Conservation (phyloP, 2,113 vertebrate genomes). For the Calyptommatus sinebrachiatus region DNA sequence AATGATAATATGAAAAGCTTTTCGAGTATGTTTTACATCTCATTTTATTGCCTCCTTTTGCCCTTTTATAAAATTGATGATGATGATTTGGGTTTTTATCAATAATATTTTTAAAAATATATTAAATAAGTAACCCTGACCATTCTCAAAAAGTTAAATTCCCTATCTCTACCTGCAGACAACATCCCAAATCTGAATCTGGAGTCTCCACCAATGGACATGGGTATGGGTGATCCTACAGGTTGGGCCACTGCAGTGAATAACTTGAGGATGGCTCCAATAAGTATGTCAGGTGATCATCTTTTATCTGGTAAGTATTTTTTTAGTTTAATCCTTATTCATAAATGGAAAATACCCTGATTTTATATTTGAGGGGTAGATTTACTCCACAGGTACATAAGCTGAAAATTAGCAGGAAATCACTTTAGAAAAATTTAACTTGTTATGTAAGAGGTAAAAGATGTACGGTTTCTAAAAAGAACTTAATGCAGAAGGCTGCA, state of each 20-base stretch:
- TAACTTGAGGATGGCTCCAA: constrained; percentile 92
- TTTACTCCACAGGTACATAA: too few species aligned
- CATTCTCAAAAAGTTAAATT: not conserved
- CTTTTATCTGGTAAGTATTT: constrained; percentile 84
- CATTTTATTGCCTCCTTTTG: not conserved
- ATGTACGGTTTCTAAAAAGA: too few species aligned
- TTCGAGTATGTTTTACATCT: not conserved
- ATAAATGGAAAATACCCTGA: too few species aligned
- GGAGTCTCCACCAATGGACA: constrained; percentile 84
- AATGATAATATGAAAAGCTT: too few species aligned
- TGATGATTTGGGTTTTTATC: not conserved
- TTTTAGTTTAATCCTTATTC: not conserved
- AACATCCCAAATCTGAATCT: constrained; percentile 82
- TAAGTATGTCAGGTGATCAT: constrained; percentile 87
- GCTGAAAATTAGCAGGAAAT: too few species aligned
- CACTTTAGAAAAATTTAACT: too few species aligned
- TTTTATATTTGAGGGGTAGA: too few species aligned
- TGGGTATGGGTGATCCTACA: constrained; percentile 89
- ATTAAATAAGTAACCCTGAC: not conserved
- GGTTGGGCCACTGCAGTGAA: constrained; percentile 97
- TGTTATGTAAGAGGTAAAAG: too few species aligned
- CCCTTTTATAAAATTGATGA: not conserved
- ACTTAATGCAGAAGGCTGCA: too few species aligned
- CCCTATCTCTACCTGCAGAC: constrained; percentile 70
- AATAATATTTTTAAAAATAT: not conserved